Evolutionary conservation across 2,797 vertebrate species (phyloP), one percentile per base, ranked within the genome.

Genomic region (Scolopax rusticola): DNA sequence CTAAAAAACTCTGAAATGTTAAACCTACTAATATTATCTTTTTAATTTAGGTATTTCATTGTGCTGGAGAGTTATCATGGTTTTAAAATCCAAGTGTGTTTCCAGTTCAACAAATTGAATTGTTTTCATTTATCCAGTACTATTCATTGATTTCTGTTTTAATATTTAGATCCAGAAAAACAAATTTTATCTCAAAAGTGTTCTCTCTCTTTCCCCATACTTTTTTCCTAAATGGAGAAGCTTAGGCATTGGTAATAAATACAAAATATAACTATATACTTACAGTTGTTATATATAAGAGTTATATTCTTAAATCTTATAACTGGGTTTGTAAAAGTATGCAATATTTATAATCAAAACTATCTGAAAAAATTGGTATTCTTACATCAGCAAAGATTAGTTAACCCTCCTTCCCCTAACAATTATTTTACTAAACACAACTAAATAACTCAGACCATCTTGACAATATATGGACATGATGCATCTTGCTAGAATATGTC

Each of bases 171-270:
- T 25, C 7, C 12, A 78, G 15, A 60, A 59, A 65, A 70, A 33
- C 0, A 36, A 28, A 57, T 1, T n/a, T 56, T 16, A 30, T 57
- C 14, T 56, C 11, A 38, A 6, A 84, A 40, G 6, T 67, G 5
- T 10, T 25, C 13, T 61, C 11, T 28, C 17, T 28, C 10, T 23
- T 7, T 20, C 6, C 17, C 4, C 6, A 2, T 6, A 13, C 1
- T 3, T 68, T 68, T 74, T 76, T 11, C n/a, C 2, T 28, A 50
- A 50, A 5, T 21, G 63, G 25, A 84, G 32, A 32, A 21, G n/a
- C 1, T 9, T 7, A 0, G 23, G 6, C 3, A 69, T 3, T 69
- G 8, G 4, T 33, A 74, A 80, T 21, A 75, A 77, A 63, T 59
- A 13, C 3, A 54, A 59, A 86, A 43, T 47, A 7, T 19, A 36